Conservation (phyloP, 2,113 vertebrate genomes). For the Atlantisia rogersi region DNA sequence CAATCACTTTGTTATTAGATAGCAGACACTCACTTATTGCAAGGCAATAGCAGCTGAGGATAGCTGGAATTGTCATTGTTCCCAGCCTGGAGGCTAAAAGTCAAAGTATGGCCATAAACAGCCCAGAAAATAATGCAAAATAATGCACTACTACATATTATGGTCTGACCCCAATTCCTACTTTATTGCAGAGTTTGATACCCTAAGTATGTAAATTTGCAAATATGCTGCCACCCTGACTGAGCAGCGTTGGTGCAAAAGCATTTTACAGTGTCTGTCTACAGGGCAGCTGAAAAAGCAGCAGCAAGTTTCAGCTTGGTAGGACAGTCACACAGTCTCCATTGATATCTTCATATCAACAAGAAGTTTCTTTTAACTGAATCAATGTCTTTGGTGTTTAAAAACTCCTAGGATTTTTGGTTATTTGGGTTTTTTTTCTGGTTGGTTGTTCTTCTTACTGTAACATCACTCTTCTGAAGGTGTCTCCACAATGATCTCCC, state of each 20-base stretch:
- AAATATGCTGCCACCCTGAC: neutral
- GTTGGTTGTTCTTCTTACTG: neutral
- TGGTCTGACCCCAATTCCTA: neutral
- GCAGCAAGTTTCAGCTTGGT: neutral
- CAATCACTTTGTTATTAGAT: neutral
- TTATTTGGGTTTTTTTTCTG: no score
- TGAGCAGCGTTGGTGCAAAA: neutral
- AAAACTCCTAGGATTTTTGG: neutral
- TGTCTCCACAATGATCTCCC: neutral
- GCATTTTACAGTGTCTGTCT: neutral
- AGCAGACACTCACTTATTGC: neutral
- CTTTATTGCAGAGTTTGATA: neutral
- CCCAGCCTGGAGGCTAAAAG: neutral
- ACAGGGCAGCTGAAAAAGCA: neutral
- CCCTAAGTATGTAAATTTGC: neutral
- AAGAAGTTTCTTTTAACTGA: neutral
- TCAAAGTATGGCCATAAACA: neutral
- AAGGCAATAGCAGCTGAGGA: neutral
- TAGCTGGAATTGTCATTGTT: neutral
- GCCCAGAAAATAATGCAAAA: neutral
- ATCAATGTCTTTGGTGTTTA: no score
- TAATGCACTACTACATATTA: neutral
- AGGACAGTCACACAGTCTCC: neutral
- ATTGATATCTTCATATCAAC: neutral
- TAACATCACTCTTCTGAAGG: neutral